These are phyloP conservation scores for Beroe forskalii DNA, from an alignment of 37 sponge, comb jelly and placozoan genomes.

Conservation along the genomic window DNA sequence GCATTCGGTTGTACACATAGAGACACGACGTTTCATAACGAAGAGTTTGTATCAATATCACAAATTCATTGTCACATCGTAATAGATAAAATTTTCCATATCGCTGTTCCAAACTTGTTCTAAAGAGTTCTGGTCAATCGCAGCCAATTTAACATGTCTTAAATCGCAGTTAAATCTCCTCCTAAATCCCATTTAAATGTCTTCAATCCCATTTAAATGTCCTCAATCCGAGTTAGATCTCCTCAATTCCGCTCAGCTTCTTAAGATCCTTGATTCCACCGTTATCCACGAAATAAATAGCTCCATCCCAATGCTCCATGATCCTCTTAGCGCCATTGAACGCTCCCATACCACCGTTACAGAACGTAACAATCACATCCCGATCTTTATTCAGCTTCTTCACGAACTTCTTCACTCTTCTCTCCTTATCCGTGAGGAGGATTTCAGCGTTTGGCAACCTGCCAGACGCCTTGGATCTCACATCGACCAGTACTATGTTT, in stretches of 20 bases:
- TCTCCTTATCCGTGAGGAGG: neutral
- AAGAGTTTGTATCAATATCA: no score
- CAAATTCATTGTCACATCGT: no score
- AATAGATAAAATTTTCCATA: no score
- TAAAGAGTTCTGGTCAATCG: no score
- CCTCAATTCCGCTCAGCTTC: neutral
- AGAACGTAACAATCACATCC: constrained; percentile 13
- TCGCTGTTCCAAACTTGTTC: no score
- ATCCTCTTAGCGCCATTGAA: constrained; percentile 33
- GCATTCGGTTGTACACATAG: no score
- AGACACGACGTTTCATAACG: no score
- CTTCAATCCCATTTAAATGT: no score
- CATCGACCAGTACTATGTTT: constrained; percentile 10
- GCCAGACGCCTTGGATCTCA: neutral
- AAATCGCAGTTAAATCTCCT: no score
- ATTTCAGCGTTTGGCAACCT: neutral
- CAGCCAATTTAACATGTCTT: no score
- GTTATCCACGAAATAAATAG: constrained; percentile 4
- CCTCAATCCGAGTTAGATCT: no score
- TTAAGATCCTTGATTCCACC: constrained; percentile 20
- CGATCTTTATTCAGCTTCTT: neutral
- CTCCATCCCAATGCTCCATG: neutral
- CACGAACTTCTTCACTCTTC: constrained; percentile 14
- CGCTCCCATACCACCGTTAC: neutral
- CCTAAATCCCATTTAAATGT: no score